phyloP scores from a whole-genome alignment of 2,888 invertebrate species.

The Tethea ocularis region DNA sequence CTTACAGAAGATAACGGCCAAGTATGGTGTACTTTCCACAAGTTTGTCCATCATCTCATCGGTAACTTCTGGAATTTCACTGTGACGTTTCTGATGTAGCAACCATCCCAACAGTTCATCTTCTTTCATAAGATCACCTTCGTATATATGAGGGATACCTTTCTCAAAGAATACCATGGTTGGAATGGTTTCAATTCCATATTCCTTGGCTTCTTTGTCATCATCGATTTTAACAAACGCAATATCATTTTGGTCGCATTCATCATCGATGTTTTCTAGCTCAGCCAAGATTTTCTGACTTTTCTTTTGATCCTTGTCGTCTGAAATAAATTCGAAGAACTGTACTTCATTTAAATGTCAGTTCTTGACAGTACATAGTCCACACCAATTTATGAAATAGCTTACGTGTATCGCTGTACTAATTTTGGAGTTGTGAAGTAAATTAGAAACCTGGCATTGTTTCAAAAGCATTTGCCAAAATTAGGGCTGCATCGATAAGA shows the following conservation, averaged over 20 bases:
- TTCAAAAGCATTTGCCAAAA: conserved; percentile 52
- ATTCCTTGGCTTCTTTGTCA: conserved; percentile 94
- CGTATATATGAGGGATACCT: conserved; percentile 89
- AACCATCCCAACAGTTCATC: conserved; percentile 95
- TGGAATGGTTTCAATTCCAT: conserved; percentile 92
- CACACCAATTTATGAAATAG: conserved; percentile 39
- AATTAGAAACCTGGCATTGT: conserved; percentile 57
- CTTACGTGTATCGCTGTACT: conserved; percentile 14
- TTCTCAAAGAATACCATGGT: conserved; percentile 91
- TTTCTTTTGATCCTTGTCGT: conserved; percentile 95
- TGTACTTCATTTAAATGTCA: conserved; percentile 81
- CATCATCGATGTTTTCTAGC: conserved; percentile 96
- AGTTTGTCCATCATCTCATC: conserved; percentile 97
- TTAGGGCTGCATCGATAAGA: conserved; percentile 36
- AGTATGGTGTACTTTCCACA: conserved; percentile 90
- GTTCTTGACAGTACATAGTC: conserved; percentile 64
- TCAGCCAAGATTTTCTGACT: conserved; percentile 93
- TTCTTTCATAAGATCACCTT: conserved; percentile 95
- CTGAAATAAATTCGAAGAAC: conserved; percentile 83
- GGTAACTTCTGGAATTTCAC: conserved; percentile 95
- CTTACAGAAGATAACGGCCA: conserved; percentile 97
- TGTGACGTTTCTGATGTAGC: conserved; percentile 94
- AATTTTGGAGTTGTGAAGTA: conserved; percentile 38
- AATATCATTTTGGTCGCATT: conserved; percentile 95
- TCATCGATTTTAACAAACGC: conserved; percentile 96